Conservation (phyloP, 2,113 vertebrate genomes). For the Hypanus sabinus region DNA sequence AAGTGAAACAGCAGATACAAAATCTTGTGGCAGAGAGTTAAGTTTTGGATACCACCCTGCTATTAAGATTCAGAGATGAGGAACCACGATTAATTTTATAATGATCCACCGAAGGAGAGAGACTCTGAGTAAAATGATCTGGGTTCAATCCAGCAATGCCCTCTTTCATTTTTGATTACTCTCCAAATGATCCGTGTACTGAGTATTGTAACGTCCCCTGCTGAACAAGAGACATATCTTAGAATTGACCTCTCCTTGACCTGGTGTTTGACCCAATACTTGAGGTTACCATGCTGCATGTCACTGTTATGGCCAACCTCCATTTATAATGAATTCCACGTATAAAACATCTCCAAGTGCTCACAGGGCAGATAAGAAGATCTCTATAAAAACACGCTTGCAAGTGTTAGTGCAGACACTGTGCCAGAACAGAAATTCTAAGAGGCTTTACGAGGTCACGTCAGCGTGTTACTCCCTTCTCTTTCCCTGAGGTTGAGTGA, state of each 20-base stretch:
- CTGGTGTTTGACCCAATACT: neutral
- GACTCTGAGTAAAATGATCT: neutral
- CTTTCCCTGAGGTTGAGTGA: neutral
- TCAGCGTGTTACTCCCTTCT: neutral
- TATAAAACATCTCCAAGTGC: neutral
- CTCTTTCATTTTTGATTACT: neutral
- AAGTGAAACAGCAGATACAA: neutral
- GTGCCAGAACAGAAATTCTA: neutral
- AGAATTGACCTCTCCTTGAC: neutral
- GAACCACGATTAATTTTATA: neutral
- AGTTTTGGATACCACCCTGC: neutral
- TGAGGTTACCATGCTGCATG: neutral
- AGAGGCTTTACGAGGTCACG: neutral
- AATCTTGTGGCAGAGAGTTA: neutral
- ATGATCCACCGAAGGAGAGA: neutral
- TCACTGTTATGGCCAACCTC: neutral
- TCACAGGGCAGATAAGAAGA: neutral
- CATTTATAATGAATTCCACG: neutral
- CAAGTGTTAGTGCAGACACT: neutral
- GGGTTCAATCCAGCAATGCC: neutral
- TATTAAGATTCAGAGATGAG: neutral
- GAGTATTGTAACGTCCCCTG: too few species aligned
- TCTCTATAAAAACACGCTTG: neutral
- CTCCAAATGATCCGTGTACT: neutral
- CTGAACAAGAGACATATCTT: neutral